Percentiles rank a stretch among this genome's conserved stretches.
Evolutionary conservation across 2,888 invertebrate genomes (phyloP).

Genomic region (Acleris literana): DNA sequence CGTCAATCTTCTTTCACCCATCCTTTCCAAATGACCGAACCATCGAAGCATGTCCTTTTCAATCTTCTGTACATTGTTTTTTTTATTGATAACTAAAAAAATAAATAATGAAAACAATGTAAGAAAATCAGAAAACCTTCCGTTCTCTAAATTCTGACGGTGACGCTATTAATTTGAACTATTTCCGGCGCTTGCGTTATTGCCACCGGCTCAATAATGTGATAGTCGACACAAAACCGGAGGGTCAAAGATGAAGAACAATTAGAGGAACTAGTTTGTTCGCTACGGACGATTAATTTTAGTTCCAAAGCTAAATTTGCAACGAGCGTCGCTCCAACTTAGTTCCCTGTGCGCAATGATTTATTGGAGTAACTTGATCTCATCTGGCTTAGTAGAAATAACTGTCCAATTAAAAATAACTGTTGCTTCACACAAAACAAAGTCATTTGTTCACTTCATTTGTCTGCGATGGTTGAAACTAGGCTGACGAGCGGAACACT

Average conservation of each 20-base stretch:
- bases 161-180: constrained; percentile 18
- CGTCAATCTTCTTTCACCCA: no score
- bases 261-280: constrained; percentile 73
- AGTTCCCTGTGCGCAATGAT: constrained; percentile 49
- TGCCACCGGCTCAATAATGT: constrained; percentile 58
- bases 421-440: constrained; percentile 35
- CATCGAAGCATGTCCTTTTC: no score
- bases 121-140: no score
- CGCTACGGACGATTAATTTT: constrained; percentile 70
- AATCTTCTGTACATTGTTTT: no score
- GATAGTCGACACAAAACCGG: constrained; percentile 63
- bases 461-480: no score
- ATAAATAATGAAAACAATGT: no score
- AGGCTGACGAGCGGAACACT: not conserved
- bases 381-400: constrained; percentile 38
- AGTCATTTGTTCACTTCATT: no score
- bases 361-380: constrained; percentile 50
- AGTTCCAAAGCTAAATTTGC: constrained; percentile 64
- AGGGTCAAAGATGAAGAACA: constrained; percentile 67
- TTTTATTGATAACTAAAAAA: no score
- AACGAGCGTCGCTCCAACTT: constrained; percentile 57
- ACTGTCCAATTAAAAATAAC: not conserved
- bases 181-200: constrained; percentile 45
- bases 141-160: not conserved
- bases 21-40: no score